Conservation (phyloP, 2,797 vertebrate genomes). For the Melanotaenia maccullochi region DNA sequence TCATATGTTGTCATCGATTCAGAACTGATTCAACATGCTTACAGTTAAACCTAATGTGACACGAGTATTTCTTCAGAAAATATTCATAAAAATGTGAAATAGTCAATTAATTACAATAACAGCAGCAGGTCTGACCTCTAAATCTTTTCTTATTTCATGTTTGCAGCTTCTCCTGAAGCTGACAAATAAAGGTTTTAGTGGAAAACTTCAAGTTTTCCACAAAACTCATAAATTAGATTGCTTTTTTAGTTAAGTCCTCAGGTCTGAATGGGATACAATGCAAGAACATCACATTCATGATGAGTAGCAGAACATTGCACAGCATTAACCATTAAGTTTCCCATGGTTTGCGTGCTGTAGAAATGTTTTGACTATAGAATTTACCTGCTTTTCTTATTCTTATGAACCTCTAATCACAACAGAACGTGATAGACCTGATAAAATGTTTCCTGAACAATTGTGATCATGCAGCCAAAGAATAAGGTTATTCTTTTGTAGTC, state of each 20-base stretch:
- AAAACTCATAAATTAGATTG: no score
- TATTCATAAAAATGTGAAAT: background rate
- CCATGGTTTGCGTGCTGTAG: slow-evolving; percentile 13
- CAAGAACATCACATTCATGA: background rate
- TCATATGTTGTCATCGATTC: background rate
- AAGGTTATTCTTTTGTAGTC: slow-evolving; percentile 6
- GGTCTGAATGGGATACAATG: background rate
- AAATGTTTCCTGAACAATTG: slow-evolving; percentile 6
- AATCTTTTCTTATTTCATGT: background rate
- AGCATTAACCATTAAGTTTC: slow-evolving; percentile 1
- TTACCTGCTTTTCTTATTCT: background rate
- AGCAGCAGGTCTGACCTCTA: background rate
- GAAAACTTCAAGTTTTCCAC: no score
- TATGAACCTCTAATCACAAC: background rate
- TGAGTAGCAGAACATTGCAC: background rate
- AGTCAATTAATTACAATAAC: background rate
- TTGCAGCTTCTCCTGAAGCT: no score
- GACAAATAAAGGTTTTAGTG: background rate
- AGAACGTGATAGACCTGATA: background rate
- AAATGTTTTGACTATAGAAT: slow-evolving; percentile 6
- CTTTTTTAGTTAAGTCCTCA: background rate
- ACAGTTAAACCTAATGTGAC: no score
- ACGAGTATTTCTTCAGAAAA: background rate
- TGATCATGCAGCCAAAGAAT: background rate
- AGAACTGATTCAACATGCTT: no score